Conservation (phyloP, 2,113 vertebrate genomes). For the Ciconia maguari region DNA sequence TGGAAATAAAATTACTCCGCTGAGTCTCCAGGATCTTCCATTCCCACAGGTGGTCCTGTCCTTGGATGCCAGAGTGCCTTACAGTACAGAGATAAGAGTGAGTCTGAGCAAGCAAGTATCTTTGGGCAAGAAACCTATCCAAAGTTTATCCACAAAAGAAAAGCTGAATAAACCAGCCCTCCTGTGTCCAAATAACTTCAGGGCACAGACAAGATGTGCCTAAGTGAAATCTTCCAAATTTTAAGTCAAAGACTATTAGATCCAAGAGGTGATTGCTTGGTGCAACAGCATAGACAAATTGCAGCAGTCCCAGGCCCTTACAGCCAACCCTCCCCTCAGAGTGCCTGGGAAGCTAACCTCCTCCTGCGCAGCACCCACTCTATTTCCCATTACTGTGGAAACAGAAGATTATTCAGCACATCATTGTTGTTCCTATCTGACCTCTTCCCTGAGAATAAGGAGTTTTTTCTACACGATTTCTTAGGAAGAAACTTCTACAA, state of each 20-base stretch:
- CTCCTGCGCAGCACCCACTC: not conserved
- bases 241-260: not conserved
- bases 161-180: not conserved
- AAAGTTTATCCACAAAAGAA: not conserved
- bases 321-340: fast-evolving
- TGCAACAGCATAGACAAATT: not conserved
- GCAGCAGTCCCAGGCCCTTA: not conserved
- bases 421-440: not conserved
- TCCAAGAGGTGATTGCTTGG: not conserved
- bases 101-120: not conserved
- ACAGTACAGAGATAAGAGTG: not conserved
- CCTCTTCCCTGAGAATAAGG: not conserved
- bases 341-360: not conserved
- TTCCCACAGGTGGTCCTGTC: not conserved
- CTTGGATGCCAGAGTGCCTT: not conserved
- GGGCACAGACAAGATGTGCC: not conserved
- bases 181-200: not conserved
- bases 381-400: not conserved
- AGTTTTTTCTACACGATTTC: not conserved
- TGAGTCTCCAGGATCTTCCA: not conserved
- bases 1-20: not conserved
- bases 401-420: not conserved
- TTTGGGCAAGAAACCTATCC: not conserved
- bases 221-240: not conserved
- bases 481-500: not conserved